Base-by-base conservation (phyloP, 2,888 invertebrate genomes). In the Nesidiocoris tenuis region DNA sequence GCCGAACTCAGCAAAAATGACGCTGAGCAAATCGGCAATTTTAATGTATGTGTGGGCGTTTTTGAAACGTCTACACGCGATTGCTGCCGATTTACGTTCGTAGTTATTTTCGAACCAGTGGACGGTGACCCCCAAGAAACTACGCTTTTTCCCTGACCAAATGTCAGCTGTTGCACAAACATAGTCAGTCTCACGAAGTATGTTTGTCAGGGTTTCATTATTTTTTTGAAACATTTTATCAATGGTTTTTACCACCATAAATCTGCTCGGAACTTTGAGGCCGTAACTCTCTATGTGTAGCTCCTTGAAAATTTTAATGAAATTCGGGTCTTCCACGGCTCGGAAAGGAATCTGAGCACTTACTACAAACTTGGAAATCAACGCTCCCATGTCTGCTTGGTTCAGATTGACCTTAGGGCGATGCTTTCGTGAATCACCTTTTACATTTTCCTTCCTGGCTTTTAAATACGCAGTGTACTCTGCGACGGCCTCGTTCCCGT, bases 91-190 rank as follows among this genome's bases (percentile, higher is more conserved):
- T 9, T 66, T 1, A 5, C 75, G 56, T 55, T 71, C 54, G 56
- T 25, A 76, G 61, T 68, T 70, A 17, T 23, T 21, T 5, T 25
- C 63, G 0, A 76, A 19, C 76, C 76, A 76, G 21, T 76, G 76
- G 54, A 61, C 61, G 18, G 76, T 76, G 39, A 76, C 76, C 16
- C 76, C 76, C 54, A 76, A n/a, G 22, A 76, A 76, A 21, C 68
- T 70, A 1, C 76, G 25, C n/a, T n/a, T n/a, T n/a, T n/a, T n/a
- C n/a, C n/a, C n/a, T n/a, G n/a, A n/a, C n/a, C n/a, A n/a, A n/a
- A 76, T 54, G 55, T 76, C 76, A n/a, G 76, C 68, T 70, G 70
- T 70, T 9, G 39, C 63, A 54, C 76, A 76, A 68, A 76, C 57
- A 19, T 57, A 23, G 16, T 75, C 7, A 1, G 16, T 3, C 7